phyloP scores from a whole-genome alignment of 2,797 vertebrate species.

The Schizothorax lantsangensis region DNA sequence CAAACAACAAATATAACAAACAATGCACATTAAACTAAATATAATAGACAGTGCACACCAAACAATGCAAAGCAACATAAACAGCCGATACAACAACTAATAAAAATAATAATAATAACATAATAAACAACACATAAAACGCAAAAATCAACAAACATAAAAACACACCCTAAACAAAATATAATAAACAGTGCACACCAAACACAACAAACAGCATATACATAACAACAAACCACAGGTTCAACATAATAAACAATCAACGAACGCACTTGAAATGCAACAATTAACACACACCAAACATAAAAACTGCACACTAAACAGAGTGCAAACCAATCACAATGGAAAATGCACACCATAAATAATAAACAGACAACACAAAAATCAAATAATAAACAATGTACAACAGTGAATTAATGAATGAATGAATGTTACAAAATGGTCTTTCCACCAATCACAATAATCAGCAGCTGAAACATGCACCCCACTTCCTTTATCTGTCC shows the following conservation, averaged over 20 bases:
- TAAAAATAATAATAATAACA: no score
- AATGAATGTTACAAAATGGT: neutral
- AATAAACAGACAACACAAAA: neutral
- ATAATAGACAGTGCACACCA: neutral
- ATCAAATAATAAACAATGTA: neutral
- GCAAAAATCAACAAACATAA: neutral
- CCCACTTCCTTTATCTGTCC: slow-evolving; percentile 9
- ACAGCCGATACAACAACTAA: neutral
- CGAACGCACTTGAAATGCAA: neutral
- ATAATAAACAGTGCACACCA: neutral
- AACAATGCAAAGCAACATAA: neutral
- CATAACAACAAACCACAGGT: neutral
- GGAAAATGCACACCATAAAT: neutral
- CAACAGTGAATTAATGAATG: neutral
- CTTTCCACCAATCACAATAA: neutral
- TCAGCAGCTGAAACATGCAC: neutral
- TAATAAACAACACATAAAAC: neutral
- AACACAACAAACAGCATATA: neutral
- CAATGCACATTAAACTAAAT: neutral
- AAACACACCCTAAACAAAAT: neutral
- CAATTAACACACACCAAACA: neutral
- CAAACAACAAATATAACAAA: neutral
- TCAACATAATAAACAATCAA: neutral
- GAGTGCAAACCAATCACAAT: neutral
- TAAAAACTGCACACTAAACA: neutral